These are phyloP conservation scores for Zaprionus bogoriensis DNA, from an alignment of 2,888 invertebrate species.

Conservation along the genomic window DNA sequence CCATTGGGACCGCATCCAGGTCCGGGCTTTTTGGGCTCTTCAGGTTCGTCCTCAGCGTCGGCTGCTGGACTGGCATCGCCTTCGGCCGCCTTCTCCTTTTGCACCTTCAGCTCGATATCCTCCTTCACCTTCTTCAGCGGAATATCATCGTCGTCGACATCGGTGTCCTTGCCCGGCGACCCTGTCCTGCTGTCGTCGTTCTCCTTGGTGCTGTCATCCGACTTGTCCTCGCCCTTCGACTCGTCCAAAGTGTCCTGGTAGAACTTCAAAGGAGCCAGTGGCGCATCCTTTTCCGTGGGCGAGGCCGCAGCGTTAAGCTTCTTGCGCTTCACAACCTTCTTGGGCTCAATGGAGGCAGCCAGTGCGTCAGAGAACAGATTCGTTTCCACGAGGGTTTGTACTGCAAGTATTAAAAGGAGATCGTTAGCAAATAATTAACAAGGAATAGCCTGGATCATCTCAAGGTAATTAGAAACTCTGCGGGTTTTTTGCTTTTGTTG, in stretches of 20 bases:
- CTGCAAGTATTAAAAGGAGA: slow-evolving; percentile 82
- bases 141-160: slow-evolving; percentile 81
- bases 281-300: slow-evolving; percentile 85
- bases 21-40: slow-evolving; percentile 79
- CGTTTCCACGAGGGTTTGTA: slow-evolving; percentile 92
- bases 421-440: not conserved
- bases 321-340: slow-evolving; percentile 91
- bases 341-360: slow-evolving; percentile 88
- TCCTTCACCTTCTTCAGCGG: slow-evolving; percentile 82
- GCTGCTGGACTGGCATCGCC: slow-evolving; percentile 41
- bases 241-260: slow-evolving; percentile 95
- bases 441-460: not conserved
- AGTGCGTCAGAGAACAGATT: slow-evolving; percentile 97
- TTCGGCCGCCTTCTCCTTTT: slow-evolving; percentile 63
- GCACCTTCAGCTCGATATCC: slow-evolving; percentile 81
- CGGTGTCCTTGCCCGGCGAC: slow-evolving; percentile 64
- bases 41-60: slow-evolving; percentile 61
- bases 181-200: slow-evolving; percentile 53
- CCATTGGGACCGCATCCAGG: slow-evolving; percentile 85
- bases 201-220: slow-evolving; percentile 66
- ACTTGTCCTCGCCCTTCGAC: slow-evolving; percentile 79
- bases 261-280: slow-evolving; percentile 88
- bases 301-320: slow-evolving; percentile 85
- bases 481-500: slow-evolving; percentile 46
- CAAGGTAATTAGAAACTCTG: not conserved